Evolutionary conservation across 2,113 vertebrate genomes (phyloP).

Genomic region (Oceanites oceanicus): DNA sequence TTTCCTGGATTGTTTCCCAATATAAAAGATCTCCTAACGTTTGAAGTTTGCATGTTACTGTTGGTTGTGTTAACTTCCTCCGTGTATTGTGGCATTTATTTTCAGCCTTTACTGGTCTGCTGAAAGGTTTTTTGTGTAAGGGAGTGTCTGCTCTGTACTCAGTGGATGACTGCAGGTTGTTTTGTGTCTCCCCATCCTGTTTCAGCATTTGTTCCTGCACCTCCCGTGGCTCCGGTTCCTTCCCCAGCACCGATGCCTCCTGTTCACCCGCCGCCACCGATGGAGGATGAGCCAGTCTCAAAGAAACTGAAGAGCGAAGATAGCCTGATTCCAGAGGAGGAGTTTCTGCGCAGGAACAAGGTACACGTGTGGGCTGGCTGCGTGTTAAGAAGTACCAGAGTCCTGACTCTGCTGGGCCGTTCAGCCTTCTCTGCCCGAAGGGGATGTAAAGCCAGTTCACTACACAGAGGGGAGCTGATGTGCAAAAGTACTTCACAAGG

Average conservation of each 20-base stretch:
- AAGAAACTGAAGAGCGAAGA: conserved; percentile 98
- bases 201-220: conserved; percentile 92
- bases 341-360: conserved; percentile 96
- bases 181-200: neutral
- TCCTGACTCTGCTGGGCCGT: neutral
- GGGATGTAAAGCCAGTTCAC: neutral
- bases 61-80: neutral
- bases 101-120: neutral
- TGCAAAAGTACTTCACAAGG: neutral
- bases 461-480: neutral
- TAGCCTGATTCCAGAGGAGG: conserved; percentile 95
- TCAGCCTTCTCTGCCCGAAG: too few relatives aligned
- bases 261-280: conserved; percentile 85
- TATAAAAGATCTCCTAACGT: neutral
- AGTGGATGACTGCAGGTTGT: neutral
- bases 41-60: neutral
- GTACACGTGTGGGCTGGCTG: conserved; percentile 27
- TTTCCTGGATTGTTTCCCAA: conserved; percentile 12
- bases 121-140: neutral
- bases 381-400: neutral
- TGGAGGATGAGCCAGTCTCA: conserved; percentile 91
- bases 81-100: neutral
- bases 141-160: neutral
- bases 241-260: conserved; percentile 85
- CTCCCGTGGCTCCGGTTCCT: conserved; percentile 86